These are phyloP conservation scores for Nymphalis c-album DNA, from an alignment of 2,888 invertebrate species.

Conservation along the genomic window DNA sequence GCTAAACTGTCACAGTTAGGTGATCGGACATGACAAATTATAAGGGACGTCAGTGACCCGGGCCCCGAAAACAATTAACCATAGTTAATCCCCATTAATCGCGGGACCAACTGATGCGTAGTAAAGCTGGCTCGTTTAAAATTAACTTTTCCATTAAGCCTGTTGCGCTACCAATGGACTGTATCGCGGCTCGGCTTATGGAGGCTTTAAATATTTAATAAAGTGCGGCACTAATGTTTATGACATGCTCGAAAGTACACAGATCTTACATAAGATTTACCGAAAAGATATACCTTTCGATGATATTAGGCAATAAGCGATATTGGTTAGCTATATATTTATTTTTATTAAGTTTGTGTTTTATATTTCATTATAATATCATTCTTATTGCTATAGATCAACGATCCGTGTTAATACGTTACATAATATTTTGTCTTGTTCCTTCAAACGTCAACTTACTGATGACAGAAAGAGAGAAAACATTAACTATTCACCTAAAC, in stretches of 20 bases:
- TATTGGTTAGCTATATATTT: not conserved
- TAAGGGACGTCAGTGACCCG: conserved; percentile 26
- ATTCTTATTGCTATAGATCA: too few relatives aligned
- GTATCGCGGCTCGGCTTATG: conserved; percentile 30
- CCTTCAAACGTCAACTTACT: too few relatives aligned
- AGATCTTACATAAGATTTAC: conserved; percentile 22
- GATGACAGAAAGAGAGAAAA: too few relatives aligned
- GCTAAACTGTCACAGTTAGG: conserved; percentile 10
- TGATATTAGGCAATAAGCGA: not conserved
- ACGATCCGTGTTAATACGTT: too few relatives aligned
- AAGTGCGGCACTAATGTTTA: conserved; percentile 17
- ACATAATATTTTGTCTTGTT: too few relatives aligned
- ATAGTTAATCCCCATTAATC: conserved; percentile 39
- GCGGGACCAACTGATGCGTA: conserved; percentile 35
- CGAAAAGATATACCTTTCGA: not conserved
- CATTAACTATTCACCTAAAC: too few relatives aligned
- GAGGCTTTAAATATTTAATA: conserved; percentile 22
- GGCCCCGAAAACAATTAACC: conserved; percentile 37
- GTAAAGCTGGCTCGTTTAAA: conserved; percentile 39
- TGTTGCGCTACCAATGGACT: conserved; percentile 34
- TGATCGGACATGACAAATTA: conserved; percentile 29
- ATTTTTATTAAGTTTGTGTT: too few relatives aligned
- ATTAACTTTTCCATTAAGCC: conserved; percentile 42
- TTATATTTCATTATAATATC: too few relatives aligned
- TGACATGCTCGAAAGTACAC: not conserved